Base-by-base conservation (phyloP, 2,888 invertebrate genomes). In the Adelphocoris suturalis region DNA sequence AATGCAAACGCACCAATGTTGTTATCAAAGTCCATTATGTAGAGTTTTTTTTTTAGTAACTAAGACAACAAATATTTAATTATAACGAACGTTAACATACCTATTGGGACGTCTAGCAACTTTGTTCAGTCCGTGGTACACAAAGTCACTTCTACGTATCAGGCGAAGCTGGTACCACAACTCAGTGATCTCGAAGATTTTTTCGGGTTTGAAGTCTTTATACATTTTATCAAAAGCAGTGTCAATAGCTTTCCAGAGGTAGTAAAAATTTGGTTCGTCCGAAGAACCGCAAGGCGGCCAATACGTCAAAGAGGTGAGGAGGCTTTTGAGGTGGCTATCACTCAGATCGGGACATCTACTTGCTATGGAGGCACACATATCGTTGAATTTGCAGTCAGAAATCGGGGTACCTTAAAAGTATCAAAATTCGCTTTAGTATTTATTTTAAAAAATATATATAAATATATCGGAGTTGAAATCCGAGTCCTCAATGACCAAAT, bases 231-330 rank as follows among this genome's bases (percentile, higher is more conserved):
- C 92, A 92, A 96, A 96, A 89, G 95, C 95, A 91, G 95, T 94
- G 92, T 97, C 96, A 82, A 97, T 92, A 14, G 95, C 95, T 86
- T 94, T 95, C 96, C 96, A 96, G 0, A 97, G 93, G 92, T 95
- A 95, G 90, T 95, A 94, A 92, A 94, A 96, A 93, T 96, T 96
- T 90, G 94, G 94, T 4, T 95, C 94, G 87, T 94, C 93, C 12
- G 94, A 93, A 0, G 94, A 94, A 23, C 93, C 93, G 19, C 95
- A 94, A 84, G 93, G 93, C 0, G 96, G 95, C 93, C 95, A 95
- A 75, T 94, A 92, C 1, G 92, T 92, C 12, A 97, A 91, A 84
- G 94, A 93, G 86, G 93, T 93, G 91, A 96, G 94, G 48, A 96
- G 91, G 19, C 93, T 93, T 80, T 94, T 92, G 46, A 97, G 92